phyloP scores from a whole-genome alignment of 37 sponge, comb jelly and placozoan genomes.

The Halisarca cf. caerulea region DNA sequence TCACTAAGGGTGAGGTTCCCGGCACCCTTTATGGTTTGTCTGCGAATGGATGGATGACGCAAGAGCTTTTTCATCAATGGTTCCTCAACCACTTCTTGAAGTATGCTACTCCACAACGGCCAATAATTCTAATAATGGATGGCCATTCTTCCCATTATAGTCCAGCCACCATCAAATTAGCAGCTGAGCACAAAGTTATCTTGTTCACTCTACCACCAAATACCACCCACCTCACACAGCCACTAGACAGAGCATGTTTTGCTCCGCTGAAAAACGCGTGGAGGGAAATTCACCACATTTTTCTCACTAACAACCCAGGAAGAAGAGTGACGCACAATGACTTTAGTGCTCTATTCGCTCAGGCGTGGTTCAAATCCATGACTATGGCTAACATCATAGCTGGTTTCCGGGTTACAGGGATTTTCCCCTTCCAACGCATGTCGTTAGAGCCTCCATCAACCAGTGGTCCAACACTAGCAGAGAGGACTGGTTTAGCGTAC shows the following conservation, averaged over 20 bases:
- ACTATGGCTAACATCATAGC: conserved; percentile 40
- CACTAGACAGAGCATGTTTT: conserved; percentile 16
- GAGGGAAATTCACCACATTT: conserved; percentile 18
- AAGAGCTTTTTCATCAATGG: conserved; percentile 30
- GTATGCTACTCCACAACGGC: conserved; percentile 1
- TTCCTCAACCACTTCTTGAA: conserved; percentile 27
- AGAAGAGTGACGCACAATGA: conserved; percentile 31
- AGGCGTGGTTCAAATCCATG: conserved; percentile 53
- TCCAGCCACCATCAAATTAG: not conserved
- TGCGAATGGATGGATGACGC: conserved; percentile 42
- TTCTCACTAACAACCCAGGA: conserved; percentile 31
- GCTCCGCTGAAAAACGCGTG: conserved; percentile 35
- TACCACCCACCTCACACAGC: conserved; percentile 11
- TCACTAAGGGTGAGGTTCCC: conserved; percentile 45
- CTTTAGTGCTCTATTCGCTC: conserved; percentile 29
- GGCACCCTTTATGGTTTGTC: conserved; percentile 52
- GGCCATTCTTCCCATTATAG: conserved; percentile 29
- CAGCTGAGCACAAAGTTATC: conserved; percentile 6
- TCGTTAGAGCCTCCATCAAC: not conserved
- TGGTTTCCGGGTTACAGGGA: conserved; percentile 55
- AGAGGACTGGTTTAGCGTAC: conserved; percentile 18
- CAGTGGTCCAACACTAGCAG: not conserved
- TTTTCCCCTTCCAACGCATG: conserved; percentile 35
- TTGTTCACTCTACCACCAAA: conserved; percentile 7
- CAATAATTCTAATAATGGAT: conserved; percentile 35